Conservation (phyloP, 2,888 invertebrate genomes). For the Nycteola revayana region DNA sequence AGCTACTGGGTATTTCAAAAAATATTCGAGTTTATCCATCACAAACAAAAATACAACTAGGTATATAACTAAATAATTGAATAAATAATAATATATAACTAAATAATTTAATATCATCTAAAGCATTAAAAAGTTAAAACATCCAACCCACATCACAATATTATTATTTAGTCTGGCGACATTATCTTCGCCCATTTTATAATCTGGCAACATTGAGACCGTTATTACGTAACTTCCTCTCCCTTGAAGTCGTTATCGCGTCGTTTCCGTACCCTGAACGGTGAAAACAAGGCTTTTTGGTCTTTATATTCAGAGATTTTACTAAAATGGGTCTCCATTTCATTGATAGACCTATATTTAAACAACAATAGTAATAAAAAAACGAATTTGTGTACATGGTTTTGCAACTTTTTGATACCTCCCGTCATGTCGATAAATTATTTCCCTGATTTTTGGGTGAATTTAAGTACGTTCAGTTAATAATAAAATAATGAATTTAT, state of each 20-base stretch:
- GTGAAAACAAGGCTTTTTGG: slow-evolving; percentile 4
- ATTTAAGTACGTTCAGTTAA: no score
- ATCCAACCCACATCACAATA: no score
- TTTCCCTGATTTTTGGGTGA: no score
- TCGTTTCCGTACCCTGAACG: slow-evolving; percentile 23
- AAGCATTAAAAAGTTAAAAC: background rate
- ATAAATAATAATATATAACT: background rate
- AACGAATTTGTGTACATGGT: no score
- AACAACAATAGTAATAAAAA: no score
- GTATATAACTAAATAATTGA: background rate
- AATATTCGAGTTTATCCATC: no score
- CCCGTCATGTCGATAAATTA: no score
- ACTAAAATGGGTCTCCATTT: no score
- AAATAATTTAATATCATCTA: background rate
- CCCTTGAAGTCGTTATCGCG: slow-evolving; percentile 13
- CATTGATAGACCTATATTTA: no score
- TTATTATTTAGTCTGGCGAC: background rate
- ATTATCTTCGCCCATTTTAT: slow-evolving; percentile 15
- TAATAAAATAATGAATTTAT: no score
- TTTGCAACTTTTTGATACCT: no score
- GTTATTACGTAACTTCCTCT: slow-evolving; percentile 10
- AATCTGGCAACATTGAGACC: slow-evolving; percentile 21
- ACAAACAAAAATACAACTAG: background rate
- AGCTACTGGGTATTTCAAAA: no score
- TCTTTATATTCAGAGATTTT: background rate